Conservation (phyloP, 1,140 invertebrate species). For the Doryteuthis pealeii region DNA sequence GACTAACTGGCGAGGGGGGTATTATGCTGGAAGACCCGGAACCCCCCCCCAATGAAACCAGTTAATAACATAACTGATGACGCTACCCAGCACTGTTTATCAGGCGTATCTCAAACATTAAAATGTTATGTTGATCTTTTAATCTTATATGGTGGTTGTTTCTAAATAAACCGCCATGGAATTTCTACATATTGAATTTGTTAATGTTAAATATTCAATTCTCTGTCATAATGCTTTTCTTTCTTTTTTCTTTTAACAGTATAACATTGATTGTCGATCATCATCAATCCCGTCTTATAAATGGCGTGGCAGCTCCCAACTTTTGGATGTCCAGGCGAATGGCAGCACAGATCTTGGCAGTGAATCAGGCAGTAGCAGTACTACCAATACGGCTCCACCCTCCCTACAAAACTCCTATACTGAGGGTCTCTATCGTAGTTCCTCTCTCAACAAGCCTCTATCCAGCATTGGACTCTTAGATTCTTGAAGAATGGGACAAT, state of each 20-base stretch:
- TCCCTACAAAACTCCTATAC: constrained; percentile 27
- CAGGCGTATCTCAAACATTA: neutral
- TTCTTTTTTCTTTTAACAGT: constrained; percentile 39
- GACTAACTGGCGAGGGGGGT: too few relatives aligned
- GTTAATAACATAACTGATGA: too few relatives aligned
- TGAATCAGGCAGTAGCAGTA: constrained; percentile 21
- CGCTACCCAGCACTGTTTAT: too few relatives aligned
- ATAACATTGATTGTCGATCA: constrained; percentile 54
- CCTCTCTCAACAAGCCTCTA: constrained; percentile 16
- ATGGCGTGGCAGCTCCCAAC: constrained; percentile 35
- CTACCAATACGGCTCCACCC: constrained; percentile 15
- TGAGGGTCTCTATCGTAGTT: constrained; percentile 43
- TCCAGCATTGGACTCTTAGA: neutral
- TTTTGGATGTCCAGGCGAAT: constrained; percentile 36
- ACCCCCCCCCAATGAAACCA: too few relatives aligned
- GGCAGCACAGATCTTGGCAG: constrained; percentile 25
- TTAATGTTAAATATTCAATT: neutral
- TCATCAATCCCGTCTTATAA: constrained; percentile 34
- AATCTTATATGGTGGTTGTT: neutral
- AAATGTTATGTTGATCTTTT: neutral
- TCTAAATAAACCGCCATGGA: neutral
- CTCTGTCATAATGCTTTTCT: too few relatives aligned
- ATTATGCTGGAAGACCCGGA: too few relatives aligned
- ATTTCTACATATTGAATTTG: neutral
- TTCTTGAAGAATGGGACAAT: neutral